Evolutionary conservation across 2,797 vertebrate species (phyloP), one percentile per base, ranked within the genome.

Genomic region (Mormyrus hasselquistii): DNA sequence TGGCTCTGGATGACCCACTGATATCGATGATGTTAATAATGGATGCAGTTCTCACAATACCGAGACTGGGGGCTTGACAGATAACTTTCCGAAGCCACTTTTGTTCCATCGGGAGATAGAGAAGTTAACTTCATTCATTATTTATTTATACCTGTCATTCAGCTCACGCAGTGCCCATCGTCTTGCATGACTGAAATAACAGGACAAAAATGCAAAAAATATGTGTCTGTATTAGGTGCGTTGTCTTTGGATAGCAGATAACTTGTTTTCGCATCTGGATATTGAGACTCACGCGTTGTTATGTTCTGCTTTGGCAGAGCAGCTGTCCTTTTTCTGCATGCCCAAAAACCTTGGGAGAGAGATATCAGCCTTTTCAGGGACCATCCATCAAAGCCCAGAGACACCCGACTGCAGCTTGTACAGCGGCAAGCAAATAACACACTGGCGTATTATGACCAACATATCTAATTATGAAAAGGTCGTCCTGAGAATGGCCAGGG

Each of bases 21-120:
- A 87, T n/a, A 41, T 59, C 50, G 52, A 87, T 44, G 86, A 41
- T 16, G 52, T 87, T 57, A 87, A 87, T 87, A 57, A 87, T 87
- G 86, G 14, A 87, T 57, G 86, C 85, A 87, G 53, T 38, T 34
- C 29, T 57, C 86, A 87, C 86, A 87, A 57, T 87, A 38, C 29
- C 55, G 53, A 41, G 29, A 38, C 22, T 86, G 83, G 84, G 16
- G 86, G 34, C 53, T 41, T 22, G 29, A 41, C 52, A 59, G 52
- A 41, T 59, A 59, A 87, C 86, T 59, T 87, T 59, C 53, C 86
- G 8, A 87, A 41, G 52, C 53, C 53, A 59, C 86, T 57, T 87
- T 87, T 87, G 86, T 87, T 57, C 53, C 34, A 59, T 59, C 34
- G 69, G 16, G 69, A 82, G 76, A 87, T 4, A 59, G 14, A 34